These are phyloP conservation scores for rabbit (Oryctolagus cuniculus) DNA, from an alignment of 2,113 vertebrate genomes.

Conservation along the genomic window DNA sequence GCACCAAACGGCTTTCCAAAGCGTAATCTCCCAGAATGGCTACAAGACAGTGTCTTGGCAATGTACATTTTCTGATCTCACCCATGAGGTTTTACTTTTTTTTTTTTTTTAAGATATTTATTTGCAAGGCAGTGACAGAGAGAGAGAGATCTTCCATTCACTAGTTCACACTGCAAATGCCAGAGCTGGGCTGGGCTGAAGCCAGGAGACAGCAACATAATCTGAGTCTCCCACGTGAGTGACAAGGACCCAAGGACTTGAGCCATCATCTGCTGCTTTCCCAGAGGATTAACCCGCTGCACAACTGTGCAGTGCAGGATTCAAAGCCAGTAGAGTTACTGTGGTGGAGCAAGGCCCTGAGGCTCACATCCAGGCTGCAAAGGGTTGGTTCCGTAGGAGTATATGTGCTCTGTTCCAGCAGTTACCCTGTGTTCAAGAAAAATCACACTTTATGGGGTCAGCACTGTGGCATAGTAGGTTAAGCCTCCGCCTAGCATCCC, in stretches of 20 bases:
- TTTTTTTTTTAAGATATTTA: neutral
- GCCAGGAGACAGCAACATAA: too few species aligned
- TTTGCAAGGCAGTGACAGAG: too few species aligned
- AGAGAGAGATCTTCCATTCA: too few species aligned
- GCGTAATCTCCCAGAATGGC: neutral
- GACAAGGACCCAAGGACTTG: too few species aligned
- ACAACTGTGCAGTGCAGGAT: neutral
- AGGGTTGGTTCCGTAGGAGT: neutral
- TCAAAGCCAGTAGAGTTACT: neutral
- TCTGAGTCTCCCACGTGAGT: too few species aligned
- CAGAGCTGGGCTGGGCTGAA: too few species aligned
- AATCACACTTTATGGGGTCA: neutral
- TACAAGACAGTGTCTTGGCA: neutral
- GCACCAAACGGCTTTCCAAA: conserved; percentile 47
- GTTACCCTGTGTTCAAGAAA: neutral
- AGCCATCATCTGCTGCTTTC: too few species aligned
- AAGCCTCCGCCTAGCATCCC: too few species aligned
- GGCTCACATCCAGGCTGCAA: neutral
- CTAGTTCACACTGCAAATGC: too few species aligned
- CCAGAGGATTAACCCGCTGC: too few species aligned
- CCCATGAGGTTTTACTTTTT: neutral
- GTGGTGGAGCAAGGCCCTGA: neutral
- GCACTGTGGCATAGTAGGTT: too few species aligned
- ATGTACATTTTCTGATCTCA: neutral
- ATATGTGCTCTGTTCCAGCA: neutral